Conservation (phyloP, 2,113 vertebrate genomes). For the Isurus oxyrinchus region DNA sequence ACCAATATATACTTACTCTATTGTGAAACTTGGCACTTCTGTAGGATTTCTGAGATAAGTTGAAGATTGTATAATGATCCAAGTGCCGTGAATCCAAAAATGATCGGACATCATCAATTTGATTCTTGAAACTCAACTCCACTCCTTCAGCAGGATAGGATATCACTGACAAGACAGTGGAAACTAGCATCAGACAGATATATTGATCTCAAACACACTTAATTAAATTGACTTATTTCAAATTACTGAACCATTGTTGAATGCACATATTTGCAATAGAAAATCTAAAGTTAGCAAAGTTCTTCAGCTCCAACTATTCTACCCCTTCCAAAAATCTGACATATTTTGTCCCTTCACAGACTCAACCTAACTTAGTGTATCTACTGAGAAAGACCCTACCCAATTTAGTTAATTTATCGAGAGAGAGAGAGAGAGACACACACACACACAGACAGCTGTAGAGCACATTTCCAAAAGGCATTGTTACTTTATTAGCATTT, state of each 20-base stretch:
- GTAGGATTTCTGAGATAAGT: slow-evolving; percentile 91
- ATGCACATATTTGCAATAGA: background rate
- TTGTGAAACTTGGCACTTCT: slow-evolving; percentile 96
- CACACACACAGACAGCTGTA: background rate
- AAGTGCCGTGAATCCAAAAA: slow-evolving; percentile 91
- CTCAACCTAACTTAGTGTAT: background rate
- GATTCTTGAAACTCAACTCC: slow-evolving; percentile 91
- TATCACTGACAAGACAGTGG: slow-evolving; percentile 71
- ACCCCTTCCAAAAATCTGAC: background rate
- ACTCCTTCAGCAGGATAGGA: slow-evolving; percentile 88
- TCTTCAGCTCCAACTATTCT: background rate
- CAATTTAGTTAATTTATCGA: background rate
- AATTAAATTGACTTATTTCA: background rate
- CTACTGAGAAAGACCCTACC: background rate
- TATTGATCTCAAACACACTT: background rate
- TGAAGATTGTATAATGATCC: slow-evolving; percentile 98
- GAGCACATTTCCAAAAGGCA: background rate
- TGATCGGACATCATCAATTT: slow-evolving; percentile 92
- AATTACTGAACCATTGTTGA: background rate
- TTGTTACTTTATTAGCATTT: background rate
- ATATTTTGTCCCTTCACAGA: background rate
- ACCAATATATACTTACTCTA: slow-evolving; percentile 66
- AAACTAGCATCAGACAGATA: background rate
- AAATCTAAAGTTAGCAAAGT: background rate
- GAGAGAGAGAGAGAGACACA: background rate